phyloP scores from a whole-genome alignment of 2,113 vertebrate genomes.

The Lynx canadensis region DNA sequence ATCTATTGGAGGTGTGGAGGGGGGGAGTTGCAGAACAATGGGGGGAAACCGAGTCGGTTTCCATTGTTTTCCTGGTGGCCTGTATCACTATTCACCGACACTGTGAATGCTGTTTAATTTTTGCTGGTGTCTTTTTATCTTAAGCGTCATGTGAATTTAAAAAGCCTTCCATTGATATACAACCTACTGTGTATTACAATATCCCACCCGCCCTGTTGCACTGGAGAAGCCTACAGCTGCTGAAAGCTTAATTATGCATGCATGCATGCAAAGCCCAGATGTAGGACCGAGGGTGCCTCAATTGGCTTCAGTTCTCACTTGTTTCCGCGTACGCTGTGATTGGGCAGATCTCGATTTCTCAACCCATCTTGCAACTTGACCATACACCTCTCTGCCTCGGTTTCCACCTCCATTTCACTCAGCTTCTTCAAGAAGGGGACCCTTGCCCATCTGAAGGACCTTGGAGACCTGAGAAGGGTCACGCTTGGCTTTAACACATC shows the following conservation, averaged over 20 bases:
- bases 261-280: constrained; percentile 86
- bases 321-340: constrained; percentile 86
- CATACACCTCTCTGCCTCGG: constrained; percentile 68
- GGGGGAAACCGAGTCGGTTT: constrained; percentile 32
- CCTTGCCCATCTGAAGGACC: constrained; percentile 75
- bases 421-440: constrained; percentile 69
- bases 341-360: constrained; percentile 84
- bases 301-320: constrained; percentile 80
- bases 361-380: constrained; percentile 66
- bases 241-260: constrained; percentile 88
- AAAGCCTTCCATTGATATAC: constrained; percentile 71
- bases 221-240: constrained; percentile 85
- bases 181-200: constrained; percentile 81
- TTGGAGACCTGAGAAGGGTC: constrained; percentile 79
- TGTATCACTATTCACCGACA: constrained; percentile 42
- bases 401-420: constrained; percentile 72
- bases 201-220: constrained; percentile 71
- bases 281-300: constrained; percentile 82
- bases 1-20: background rate
- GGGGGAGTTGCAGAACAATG: constrained; percentile 54
- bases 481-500: constrained; percentile 83
- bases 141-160: constrained; percentile 74
- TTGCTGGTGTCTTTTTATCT: constrained; percentile 74
- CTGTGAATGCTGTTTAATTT: constrained; percentile 69
- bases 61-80: constrained; percentile 63